Evolutionary conservation across 2,113 vertebrate genomes (phyloP).

Genomic region (Psilopogon haemacephalus): DNA sequence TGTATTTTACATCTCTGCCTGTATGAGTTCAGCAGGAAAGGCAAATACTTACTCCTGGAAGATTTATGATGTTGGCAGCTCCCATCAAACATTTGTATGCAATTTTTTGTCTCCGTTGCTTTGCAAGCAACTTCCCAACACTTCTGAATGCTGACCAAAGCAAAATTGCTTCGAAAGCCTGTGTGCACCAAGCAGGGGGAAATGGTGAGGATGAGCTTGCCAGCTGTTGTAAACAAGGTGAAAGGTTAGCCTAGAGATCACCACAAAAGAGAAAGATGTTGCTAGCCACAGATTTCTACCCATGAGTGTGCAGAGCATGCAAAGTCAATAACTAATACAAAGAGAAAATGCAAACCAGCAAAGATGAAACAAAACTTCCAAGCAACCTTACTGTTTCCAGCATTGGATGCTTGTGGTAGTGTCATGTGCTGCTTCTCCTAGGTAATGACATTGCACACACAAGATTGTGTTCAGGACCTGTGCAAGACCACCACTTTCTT

Average conservation of each 20-base stretch:
- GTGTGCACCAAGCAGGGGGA: not conserved
- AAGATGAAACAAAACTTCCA: not conserved
- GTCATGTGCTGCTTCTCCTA: not conserved
- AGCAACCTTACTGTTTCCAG: not conserved
- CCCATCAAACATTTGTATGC: not conserved
- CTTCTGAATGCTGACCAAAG: conserved; percentile 1
- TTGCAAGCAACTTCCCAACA: not conserved
- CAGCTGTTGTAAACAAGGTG: not conserved
- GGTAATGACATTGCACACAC: not conserved
- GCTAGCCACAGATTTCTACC: not conserved
- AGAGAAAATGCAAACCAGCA: not conserved
- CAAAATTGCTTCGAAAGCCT: not conserved
- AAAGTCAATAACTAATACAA: not conserved
- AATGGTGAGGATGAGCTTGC: not conserved
- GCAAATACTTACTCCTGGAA: not conserved
- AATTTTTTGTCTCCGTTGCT: not conserved
- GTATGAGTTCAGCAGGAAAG: not conserved
- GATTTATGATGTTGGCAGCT: not conserved
- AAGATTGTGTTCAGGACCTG: not conserved
- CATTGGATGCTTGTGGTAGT: not conserved
- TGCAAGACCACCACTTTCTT: not conserved
- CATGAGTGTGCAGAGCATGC: not conserved
- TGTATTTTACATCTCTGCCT: not conserved
- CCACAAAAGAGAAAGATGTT: not conserved
- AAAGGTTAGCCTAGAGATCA: not conserved